Evolutionary conservation across 1,140 invertebrate species (phyloP).

Genomic region (Bombus balteatus): DNA sequence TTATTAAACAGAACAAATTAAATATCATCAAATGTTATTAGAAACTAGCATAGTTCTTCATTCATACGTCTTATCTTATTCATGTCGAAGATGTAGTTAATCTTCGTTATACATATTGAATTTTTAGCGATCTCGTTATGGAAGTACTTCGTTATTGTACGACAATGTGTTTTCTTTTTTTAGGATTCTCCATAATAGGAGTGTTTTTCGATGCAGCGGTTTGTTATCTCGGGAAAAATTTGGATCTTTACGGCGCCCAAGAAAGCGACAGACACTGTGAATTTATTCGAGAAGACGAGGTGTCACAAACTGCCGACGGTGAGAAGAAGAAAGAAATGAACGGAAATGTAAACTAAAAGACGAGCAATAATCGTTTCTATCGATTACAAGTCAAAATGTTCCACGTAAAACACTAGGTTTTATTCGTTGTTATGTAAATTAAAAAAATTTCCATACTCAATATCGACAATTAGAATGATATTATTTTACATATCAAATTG

Average conservation of each 20-base stretch:
- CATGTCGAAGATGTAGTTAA: neutral
- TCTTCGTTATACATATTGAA: no score
- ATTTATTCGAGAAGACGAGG: constrained; percentile 71
- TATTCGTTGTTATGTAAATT: constrained; percentile 53
- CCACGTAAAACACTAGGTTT: neutral
- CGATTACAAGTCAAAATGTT: neutral
- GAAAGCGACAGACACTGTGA: constrained; percentile 78
- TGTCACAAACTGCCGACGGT: constrained; percentile 5
- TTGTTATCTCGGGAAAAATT: constrained; percentile 84
- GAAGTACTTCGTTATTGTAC: neutral
- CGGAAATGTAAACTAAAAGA: constrained; percentile 57
- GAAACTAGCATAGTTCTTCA: neutral
- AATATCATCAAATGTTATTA: neutral
- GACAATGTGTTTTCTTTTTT: constrained; percentile 39
- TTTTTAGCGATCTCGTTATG: neutral
- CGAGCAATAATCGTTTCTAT: constrained; percentile 29
- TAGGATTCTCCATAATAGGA: constrained; percentile 83
- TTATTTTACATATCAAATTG: no score
- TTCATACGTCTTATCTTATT: neutral
- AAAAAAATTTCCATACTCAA: constrained; percentile 17
- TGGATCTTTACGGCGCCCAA: constrained; percentile 85
- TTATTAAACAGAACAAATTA: neutral
- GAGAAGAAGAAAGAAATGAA: constrained; percentile 61
- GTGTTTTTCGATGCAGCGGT: constrained; percentile 84
- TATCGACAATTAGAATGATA: neutral